phyloP scores from a whole-genome alignment of 2,797 vertebrate genomes.

The Sebastolobus altivelis region DNA sequence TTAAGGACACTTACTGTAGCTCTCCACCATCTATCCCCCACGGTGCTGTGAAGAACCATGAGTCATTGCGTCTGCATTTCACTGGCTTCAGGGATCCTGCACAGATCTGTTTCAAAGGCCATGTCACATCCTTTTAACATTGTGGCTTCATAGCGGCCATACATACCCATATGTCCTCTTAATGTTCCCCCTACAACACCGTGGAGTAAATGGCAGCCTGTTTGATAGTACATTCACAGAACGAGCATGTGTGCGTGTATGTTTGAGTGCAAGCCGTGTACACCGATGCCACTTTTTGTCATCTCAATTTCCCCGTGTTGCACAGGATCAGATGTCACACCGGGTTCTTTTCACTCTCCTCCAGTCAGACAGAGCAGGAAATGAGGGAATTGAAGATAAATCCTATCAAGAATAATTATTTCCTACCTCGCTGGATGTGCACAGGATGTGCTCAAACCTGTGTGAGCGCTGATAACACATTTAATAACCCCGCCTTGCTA shows the following conservation, averaged over 20 bases:
- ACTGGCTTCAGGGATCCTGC: slow-evolving; percentile 41
- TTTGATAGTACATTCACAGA: slow-evolving; percentile 15
- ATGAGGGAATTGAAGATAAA: slow-evolving; percentile 72
- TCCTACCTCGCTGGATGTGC: slow-evolving; percentile 59
- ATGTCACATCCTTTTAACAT: slow-evolving; percentile 52
- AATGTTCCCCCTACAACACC: slow-evolving; percentile 30
- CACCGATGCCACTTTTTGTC: slow-evolving; percentile 35
- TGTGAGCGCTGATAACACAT: slow-evolving; percentile 70
- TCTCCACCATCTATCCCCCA: slow-evolving; percentile 12
- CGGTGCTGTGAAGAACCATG: neutral
- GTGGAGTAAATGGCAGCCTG: slow-evolving; percentile 54
- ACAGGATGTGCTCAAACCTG: slow-evolving; percentile 73
- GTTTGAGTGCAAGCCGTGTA: neutral
- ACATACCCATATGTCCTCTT: slow-evolving; percentile 8
- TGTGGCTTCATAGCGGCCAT: slow-evolving; percentile 20
- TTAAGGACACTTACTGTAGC: neutral
- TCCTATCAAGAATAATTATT: slow-evolving; percentile 73
- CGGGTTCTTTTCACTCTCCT: slow-evolving; percentile 46
- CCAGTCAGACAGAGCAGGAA: slow-evolving; percentile 67
- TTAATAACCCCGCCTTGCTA: slow-evolving; percentile 59
- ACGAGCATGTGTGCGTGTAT: neutral
- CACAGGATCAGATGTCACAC: slow-evolving; percentile 47
- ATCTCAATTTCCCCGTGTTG: slow-evolving; percentile 35
- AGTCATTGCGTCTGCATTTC: slow-evolving; percentile 44
- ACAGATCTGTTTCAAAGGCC: slow-evolving; percentile 56